Base-by-base conservation (phyloP, 1,140 invertebrate genomes). In the Paralvinella palmiformis region DNA sequence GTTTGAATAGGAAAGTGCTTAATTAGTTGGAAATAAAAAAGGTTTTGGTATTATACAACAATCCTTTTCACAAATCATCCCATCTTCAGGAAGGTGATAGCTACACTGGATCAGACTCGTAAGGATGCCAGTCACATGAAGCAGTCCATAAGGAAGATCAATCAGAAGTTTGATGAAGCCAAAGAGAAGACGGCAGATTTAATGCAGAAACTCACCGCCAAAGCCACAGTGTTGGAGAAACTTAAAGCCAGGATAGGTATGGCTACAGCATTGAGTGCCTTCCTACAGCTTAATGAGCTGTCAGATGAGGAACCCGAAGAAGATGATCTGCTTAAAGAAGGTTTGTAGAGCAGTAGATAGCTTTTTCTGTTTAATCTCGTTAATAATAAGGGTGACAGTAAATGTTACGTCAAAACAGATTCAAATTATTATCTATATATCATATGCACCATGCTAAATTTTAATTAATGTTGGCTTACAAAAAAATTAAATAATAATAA, bases 141-240 rank as follows among this genome's bases (percentile, higher is more conserved):
- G 58, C 73, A 79, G 59, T 73, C 69, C 31, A 78, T 79, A 33
- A 78, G 76, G 64, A 71, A 71, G 32, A 73, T 75, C 24, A 77
- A 59, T 35, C 67, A 60, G 7, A 72, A 79, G 60, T 80, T 72
- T 67, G 74, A 80, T 33, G 72, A 74, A 22, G 73, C 76, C 24
- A 73, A 75, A 55, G 70, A 67, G 2, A 72, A 72, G 17, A 76
- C 79, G 20, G 73, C 73, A 20, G 66, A 73, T n/a, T 65, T 79
- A 29, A 55, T 80, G 32, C 45, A 68, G n/a, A 67, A 74, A 58
- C 60, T 81, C n/a, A 79, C 78, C 15, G 33, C 66, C 7, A 78
- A 77, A 63, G 76, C 75, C 13, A 81, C 78, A 7, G 63, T 66
- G 1, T 62, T 81, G 32, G 78, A 81, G 68, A 80, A 79, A 63